A percentile compares a stretch with the other conserved stretches of the same genome.
Evolutionary conservation across 2,888 invertebrate genomes (phyloP).

Genomic region (Temnothorax ravouxi): DNA sequence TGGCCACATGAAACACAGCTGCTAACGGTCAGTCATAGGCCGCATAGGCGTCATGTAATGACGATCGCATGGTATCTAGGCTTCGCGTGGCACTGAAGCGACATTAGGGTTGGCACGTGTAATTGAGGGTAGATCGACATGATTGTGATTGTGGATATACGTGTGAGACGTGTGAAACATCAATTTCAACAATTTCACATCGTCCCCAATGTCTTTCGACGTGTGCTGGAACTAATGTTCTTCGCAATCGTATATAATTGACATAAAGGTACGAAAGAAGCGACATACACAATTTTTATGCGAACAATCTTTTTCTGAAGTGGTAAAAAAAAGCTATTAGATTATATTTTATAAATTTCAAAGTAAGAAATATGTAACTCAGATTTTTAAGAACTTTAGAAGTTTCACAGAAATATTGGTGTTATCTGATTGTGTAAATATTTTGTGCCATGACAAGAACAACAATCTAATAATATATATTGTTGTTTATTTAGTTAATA

Average conservation of each 20-base stretch:
- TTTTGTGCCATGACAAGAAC: neutral
- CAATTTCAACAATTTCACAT: constrained; percentile 35
- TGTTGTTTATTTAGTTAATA: neutral
- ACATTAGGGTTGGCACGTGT: constrained; percentile 25
- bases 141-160: constrained; percentile 6
- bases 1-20: neutral
- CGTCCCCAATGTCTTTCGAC: neutral
- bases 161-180: constrained; percentile 9
- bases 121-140: constrained; percentile 10
- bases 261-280: neutral
- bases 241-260: neutral
- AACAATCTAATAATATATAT: neutral
- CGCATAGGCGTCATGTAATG: constrained; percentile 35
- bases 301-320: neutral
- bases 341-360: neutral
- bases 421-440: neutral
- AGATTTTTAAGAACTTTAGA: neutral
- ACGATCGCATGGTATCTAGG: constrained; percentile 35
- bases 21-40: neutral
- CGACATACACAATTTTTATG: neutral
- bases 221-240: neutral
- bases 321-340: neutral
- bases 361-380: neutral
- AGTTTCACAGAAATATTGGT: neutral
- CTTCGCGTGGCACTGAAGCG: constrained; percentile 5